phyloP scores from a whole-genome alignment of 2,888 invertebrate genomes.

The Diarsia brunnea region DNA sequence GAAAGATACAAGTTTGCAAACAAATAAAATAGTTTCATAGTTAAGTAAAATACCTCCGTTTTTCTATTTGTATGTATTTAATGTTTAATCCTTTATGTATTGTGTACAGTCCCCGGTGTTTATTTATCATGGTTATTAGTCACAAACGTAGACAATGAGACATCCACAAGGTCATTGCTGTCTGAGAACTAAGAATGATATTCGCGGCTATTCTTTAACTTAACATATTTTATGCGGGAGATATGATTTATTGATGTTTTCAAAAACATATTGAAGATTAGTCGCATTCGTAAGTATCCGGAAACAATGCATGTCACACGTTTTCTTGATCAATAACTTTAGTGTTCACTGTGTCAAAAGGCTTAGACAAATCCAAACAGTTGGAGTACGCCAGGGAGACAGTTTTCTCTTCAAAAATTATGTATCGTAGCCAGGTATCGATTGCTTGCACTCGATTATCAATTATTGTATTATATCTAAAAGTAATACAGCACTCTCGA shows the following conservation, averaged over 20 bases:
- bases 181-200: conserved; percentile 16
- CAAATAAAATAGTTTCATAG: not conserved
- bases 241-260: conserved; percentile 19
- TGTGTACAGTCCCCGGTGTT: conserved; percentile 24
- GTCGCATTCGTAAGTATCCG: conserved; percentile 2
- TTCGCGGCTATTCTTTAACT: conserved; percentile 21
- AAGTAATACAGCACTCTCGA: conserved; percentile 30
- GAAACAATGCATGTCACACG: not conserved
- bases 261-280: not conserved
- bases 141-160: conserved; percentile 49
- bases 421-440: not conserved
- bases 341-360: conserved; percentile 23
- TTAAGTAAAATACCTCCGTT: not conserved
- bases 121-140: conserved; percentile 51
- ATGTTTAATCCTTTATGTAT: conserved; percentile 31
- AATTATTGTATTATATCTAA: conserved; percentile 11
- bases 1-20: not conserved
- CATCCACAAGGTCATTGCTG: conserved; percentile 27
- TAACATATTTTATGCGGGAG: not conserved
- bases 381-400: conserved; percentile 17
- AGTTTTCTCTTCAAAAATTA: not conserved
- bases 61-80: conserved; percentile 19
- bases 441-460: conserved; percentile 22
- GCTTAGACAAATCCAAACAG: conserved; percentile 16
- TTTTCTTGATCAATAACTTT: not conserved